Evolutionary conservation across 2,888 invertebrate species (phyloP).

Genomic region (Orchesellides sinensis): DNA sequence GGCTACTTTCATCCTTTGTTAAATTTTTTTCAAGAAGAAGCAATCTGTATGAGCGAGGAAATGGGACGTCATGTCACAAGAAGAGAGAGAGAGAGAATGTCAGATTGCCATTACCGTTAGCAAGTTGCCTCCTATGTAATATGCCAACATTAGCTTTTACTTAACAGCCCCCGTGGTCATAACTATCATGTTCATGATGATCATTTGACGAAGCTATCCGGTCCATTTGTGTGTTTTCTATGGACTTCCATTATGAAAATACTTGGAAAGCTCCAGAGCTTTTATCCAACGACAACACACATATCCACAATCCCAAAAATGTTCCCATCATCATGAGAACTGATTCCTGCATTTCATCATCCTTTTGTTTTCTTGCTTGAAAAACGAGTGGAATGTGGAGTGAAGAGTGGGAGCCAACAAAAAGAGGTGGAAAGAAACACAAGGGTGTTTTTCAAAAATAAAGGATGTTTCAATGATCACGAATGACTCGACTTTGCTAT

Average conservation of each 20-base stretch:
- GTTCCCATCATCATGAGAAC: constrained; percentile 57
- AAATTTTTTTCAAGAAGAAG: not conserved
- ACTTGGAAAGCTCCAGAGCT: not conserved
- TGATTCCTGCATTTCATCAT: constrained; percentile 54
- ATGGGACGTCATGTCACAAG: constrained; percentile 61
- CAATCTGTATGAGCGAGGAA: constrained; percentile 25
- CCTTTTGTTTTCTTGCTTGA: constrained; percentile 47
- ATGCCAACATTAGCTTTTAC: constrained; percentile 37
- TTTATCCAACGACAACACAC: constrained; percentile 18
- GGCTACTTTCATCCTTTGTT: not conserved
- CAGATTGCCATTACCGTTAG: constrained; percentile 66
- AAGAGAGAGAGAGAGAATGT: constrained; percentile 60
- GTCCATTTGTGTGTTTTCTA: constrained; percentile 22
- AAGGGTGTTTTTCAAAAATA: not conserved
- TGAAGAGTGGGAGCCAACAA: no score
- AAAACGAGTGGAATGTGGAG: constrained; percentile 18
- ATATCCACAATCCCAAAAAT: constrained; percentile 14
- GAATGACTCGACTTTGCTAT: no score
- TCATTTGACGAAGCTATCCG: constrained; percentile 37
- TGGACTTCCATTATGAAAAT: constrained; percentile 3
- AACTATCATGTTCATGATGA: constrained; percentile 54
- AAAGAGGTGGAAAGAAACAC: constrained; percentile 8
- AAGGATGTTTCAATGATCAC: not conserved
- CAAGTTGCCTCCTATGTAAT: constrained; percentile 11
- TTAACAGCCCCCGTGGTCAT: constrained; percentile 57